Base-by-base conservation (phyloP, 2,113 vertebrate species). In the Myrmophylax atrothorax region DNA sequence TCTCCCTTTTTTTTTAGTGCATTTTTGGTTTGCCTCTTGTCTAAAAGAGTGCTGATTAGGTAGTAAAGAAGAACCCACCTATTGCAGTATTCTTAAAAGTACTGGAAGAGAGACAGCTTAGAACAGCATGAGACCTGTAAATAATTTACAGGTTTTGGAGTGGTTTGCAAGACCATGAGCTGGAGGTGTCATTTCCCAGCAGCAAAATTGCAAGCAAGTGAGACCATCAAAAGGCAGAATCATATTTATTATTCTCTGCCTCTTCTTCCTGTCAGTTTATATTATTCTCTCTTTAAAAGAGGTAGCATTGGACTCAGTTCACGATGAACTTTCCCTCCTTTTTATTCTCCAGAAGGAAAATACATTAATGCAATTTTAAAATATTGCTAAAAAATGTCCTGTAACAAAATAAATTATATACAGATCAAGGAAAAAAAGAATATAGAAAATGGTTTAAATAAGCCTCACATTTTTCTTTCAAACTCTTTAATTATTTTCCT, bases 121-220 rank as follows among this genome's bases (percentile, higher is more conserved):
- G 74, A 52, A 89, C 12, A 80, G 44, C 63, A 40, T 76, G 70
- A 90, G 40, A 15, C 35, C 78, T 92, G 68, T 93, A 70, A 96
- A 94, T 95, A 86, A 95, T 96, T 96, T 83, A 91, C 72, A 84
- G 18, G 22, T 52, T 92, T 96, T 83, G 67, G 37, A 91, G 38
- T 80, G 31, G 33, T 67, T 95, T 38, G 23, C 86, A 77, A 90
- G 52, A 78, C 59, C 28, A 40, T 60, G 59, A 69, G 19, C 70
- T 63, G 24, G 37, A 85, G 47, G 59, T 90, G 38, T 89, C 90
- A 94, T 88, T 80, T 94, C 84, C 35, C 72, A 94, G 67, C 42
- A 90, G 73, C 50, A 64, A 93, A 91, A 88, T 7, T 86, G 72
- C 82, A 90, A 75, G 42, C 64, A 73, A 87, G 67, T 52, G 38